Base-by-base conservation (phyloP, 2,888 invertebrate genomes). In the Agriopis aurantiaria region DNA sequence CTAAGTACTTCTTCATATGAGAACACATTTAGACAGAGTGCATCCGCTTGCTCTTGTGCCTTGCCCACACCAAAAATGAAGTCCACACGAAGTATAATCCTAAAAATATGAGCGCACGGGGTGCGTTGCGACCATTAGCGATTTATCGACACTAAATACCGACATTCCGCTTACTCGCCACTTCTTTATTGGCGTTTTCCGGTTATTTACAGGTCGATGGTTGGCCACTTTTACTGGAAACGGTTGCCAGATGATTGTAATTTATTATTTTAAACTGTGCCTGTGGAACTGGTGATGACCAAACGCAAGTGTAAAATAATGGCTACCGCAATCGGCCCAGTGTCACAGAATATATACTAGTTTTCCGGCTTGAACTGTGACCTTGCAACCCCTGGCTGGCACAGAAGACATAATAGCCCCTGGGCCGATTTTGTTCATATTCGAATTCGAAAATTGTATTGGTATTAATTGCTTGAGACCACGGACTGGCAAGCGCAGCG, bases 111-210 rank as follows among this genome's bases (percentile, higher is more conserved):
- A 75, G 73, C 73, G 73, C 55, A 10, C 14, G 67, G 64, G 69
- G 75, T 69, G 58, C 73, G 75, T 68, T 71, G 73, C 68, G 65
- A 60, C 78, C 80, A 77, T 81, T 80, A 78, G 79, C 80, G 79
- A 80, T 78, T 82, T 85, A 86, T 84, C 79, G 74, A 63, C 76
- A 71, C 73, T 79, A 79, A 81, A 81, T 82, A 81, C 75, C 75
- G 73, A 66, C 66, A 48, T 61, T 63, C 58, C 53, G 65, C 55
- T 65, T 59, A 65, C 66, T 71, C 60, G 65, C 60, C 73, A 74
- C 75, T 69, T 77, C 75, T 81, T 79, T 82, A 80, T 77, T 71
- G 70, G 45, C 11, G 73, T 72, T 74, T 78, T 71, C 61, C 55
- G 11, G 14, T 68, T 71, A 80, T 75, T 78, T 78, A 79, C 61